phyloP scores from a whole-genome alignment of 2,888 invertebrate species.

The Bugulina stolonifera region DNA sequence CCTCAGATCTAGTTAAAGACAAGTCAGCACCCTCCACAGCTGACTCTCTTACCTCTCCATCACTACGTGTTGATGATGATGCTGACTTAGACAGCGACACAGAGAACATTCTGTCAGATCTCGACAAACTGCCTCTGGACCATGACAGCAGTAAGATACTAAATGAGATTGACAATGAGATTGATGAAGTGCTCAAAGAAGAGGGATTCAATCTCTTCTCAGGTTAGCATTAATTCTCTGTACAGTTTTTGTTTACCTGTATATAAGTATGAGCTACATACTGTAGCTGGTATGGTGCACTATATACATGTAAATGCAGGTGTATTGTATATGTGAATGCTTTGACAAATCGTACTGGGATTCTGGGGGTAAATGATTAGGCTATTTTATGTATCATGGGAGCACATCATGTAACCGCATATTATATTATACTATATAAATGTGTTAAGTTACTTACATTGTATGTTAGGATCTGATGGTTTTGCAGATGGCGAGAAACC shows the following conservation, averaged over 20 bases:
- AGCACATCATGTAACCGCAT: too few relatives aligned
- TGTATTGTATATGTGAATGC: too few relatives aligned
- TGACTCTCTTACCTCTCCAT: background rate
- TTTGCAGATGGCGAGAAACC: background rate
- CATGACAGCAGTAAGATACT: background rate
- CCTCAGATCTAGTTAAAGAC: background rate
- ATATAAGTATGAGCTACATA: too few relatives aligned
- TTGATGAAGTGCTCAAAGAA: constrained; percentile 9
- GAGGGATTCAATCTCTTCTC: constrained; percentile 8
- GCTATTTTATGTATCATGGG: too few relatives aligned
- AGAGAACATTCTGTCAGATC: background rate
- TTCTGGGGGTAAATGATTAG: too few relatives aligned
- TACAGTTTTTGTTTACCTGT: too few relatives aligned
- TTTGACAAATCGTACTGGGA: too few relatives aligned
- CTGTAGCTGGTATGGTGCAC: too few relatives aligned
- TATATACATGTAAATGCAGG: too few relatives aligned
- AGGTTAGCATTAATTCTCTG: too few relatives aligned
- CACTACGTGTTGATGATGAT: background rate
- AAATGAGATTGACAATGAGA: constrained; percentile 15
- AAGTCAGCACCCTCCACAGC: background rate
- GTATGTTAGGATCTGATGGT: background rate
- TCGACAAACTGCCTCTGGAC: constrained; percentile 9
- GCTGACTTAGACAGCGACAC: constrained; percentile 10
- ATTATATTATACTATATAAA: too few relatives aligned
- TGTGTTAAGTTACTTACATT: too few relatives aligned